Conservation (phyloP, 64 coral and sea anemone species). For the Montipora sp. region DNA sequence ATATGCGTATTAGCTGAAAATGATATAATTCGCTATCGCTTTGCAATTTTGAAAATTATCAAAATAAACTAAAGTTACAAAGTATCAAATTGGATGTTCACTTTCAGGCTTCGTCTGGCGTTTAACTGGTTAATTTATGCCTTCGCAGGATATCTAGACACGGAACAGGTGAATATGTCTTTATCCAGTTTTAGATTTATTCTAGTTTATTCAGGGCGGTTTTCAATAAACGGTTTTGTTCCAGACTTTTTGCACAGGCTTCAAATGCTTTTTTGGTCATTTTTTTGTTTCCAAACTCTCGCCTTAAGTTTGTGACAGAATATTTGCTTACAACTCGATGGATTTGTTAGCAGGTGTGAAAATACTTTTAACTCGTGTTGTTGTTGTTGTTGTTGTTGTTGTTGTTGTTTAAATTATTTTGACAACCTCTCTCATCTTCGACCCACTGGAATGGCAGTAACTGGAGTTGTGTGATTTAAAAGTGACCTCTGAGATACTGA, state of each 20-base stretch:
- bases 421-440: too few relatives aligned
- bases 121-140: conserved; percentile 94
- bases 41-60: too few relatives aligned
- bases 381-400: too few relatives aligned
- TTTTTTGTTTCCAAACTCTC: neutral
- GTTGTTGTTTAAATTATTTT: too few relatives aligned
- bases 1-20: neutral
- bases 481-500: too few relatives aligned
- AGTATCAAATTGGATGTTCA: neutral
- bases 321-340: conserved; percentile 87
- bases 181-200: neutral
- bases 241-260: too few relatives aligned
- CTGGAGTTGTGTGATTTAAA: too few relatives aligned
- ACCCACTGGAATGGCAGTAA: too few relatives aligned
- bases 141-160: conserved; percentile 85
- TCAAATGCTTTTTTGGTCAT: too few relatives aligned
- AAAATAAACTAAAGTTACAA: too few relatives aligned
- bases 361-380: neutral
- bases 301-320: conserved; percentile 60
- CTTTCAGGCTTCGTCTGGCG: conserved; percentile 69
- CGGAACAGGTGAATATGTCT: conserved; percentile 71
- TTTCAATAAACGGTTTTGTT: neutral
- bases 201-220: neutral
- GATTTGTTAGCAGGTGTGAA: conserved; percentile 82
- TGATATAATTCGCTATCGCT: neutral